A percentile compares a stretch with the other conserved stretches of the same genome.
phyloP scores from a whole-genome alignment of 2,888 invertebrate genomes.

The Trimorus sp. region DNA sequence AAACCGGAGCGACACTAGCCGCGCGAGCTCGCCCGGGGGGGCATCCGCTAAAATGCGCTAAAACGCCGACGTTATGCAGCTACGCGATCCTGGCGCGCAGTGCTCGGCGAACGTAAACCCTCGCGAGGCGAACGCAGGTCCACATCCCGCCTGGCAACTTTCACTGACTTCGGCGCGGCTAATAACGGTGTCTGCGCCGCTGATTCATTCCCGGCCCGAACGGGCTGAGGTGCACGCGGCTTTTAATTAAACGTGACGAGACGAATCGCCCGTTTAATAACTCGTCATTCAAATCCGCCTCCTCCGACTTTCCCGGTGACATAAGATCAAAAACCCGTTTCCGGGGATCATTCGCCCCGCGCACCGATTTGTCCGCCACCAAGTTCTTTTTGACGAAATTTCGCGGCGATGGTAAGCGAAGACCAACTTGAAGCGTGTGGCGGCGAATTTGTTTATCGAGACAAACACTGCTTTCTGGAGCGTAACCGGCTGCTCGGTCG shows the following conservation, averaged over 20 bases:
- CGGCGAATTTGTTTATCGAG: no score
- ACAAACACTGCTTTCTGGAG: no score
- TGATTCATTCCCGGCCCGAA: slow-evolving; percentile 44
- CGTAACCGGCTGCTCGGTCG: no score
- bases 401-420: no score
- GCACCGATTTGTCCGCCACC: slow-evolving; percentile 2
- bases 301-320: slow-evolving; percentile 38
- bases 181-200: slow-evolving; percentile 56
- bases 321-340: slow-evolving; percentile 42
- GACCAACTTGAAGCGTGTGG: no score
- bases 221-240: slow-evolving; percentile 37
- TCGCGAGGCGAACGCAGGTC: slow-evolving; percentile 50
- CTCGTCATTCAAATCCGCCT: slow-evolving; percentile 40
- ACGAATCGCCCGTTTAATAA: slow-evolving; percentile 44
- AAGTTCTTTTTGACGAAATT: no score
- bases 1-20: no score
- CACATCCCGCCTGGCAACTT: slow-evolving; percentile 51
- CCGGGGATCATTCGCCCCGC: slow-evolving; percentile 9
- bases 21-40: no score
- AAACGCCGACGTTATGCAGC: no score
- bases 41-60: no score
- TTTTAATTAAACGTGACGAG: slow-evolving; percentile 43
- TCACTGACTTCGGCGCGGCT: slow-evolving; percentile 57
- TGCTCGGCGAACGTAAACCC: slow-evolving; percentile 36
- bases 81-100: slow-evolving; percentile 6